Evolutionary conservation across 2,888 invertebrate genomes (phyloP), one percentile per base, ranked within the genome.

Genomic region (Rapana venosa): DNA sequence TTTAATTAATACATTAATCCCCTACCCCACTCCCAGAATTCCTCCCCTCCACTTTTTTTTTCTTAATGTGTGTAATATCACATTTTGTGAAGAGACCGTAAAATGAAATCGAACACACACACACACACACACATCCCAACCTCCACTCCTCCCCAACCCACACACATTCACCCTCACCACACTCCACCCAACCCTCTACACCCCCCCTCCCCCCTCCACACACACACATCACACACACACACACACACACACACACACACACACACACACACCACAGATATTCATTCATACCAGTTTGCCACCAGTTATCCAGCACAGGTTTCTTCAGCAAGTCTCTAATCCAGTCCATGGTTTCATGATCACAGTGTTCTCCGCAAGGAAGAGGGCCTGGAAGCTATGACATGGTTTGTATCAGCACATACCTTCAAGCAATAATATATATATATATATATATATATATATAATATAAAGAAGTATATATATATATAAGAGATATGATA

Each of bases 221-320:
- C 32, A 77, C 32, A 70, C 26, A 70, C 11, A 70, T 70, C 11
- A 13, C 5, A 22, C 26, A 70, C 26, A 70, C 22, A 32, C 77
- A 77, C 32, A 77, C 32, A 13, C 32, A 32, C 6, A 0, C 77
- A 77, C 17, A 77, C 77, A 5, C 32, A 77, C n/a, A 77, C 77
- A 8, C 77, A 77, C 6, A 1, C 77, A 30, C 79, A 79, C 35
- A n/a, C 8, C 79, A 35, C 79, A 35, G 0, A 13, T 35, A 79
- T 26, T 15, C 77, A 22, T 58, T 32, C 66, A 77, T 91, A 96
- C 96, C 96, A 1, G 99, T 99, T 96, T 99, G 99, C 99, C 99
- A 99, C 98, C 98, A 99, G 96, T 99, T 98, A 96, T 99, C 99
- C 88, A 98, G 96, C 5, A 98, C 97, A 0, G 98, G 98, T 17